Percentiles rank a stretch among this genome's conserved stretches.
Evolutionary conservation across 2,113 vertebrate genomes (phyloP).

Genomic region (Siphamia tubifer): DNA sequence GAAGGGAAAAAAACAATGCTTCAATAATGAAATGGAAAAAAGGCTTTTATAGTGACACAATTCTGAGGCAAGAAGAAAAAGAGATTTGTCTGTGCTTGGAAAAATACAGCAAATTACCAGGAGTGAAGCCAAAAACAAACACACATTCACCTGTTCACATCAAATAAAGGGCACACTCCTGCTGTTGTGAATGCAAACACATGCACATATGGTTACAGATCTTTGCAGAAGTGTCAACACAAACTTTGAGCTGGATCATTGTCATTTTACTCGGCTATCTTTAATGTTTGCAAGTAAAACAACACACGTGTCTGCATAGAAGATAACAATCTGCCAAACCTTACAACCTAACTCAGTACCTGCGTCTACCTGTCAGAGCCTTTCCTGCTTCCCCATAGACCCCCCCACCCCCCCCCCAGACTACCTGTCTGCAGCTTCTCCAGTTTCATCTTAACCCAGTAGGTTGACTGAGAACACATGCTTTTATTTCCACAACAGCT

Average conservation of each 20-base stretch:
- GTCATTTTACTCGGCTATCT: constrained; percentile 9
- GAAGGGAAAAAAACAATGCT: too few relatives aligned
- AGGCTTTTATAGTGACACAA: too few relatives aligned
- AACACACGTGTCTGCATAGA: constrained; percentile 16
- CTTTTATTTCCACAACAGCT: constrained; percentile 33
- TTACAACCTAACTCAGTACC: constrained; percentile 21
- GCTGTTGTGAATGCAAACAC: constrained; percentile 50
- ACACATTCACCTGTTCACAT: constrained; percentile 27
- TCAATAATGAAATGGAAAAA: too few relatives aligned
- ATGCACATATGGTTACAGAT: constrained; percentile 29
- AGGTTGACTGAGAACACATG: background rate
- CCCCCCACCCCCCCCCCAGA: background rate
- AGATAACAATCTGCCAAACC: constrained; percentile 58
- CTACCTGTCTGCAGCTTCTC: background rate
- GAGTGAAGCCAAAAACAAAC: background rate
- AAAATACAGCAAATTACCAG: background rate
- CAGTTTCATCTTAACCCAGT: constrained; percentile 12
- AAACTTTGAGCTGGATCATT: background rate
- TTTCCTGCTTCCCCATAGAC: background rate
- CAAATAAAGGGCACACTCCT: constrained; percentile 35
- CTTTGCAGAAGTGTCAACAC: constrained; percentile 14
- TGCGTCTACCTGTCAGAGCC: constrained; percentile 29
- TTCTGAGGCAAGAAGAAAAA: too few relatives aligned
- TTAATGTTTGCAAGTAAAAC: constrained; percentile 63
- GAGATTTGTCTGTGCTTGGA: background rate